Evolutionary conservation across 2,797 vertebrate genomes (phyloP).

Genomic region (Sparidentex hasta): DNA sequence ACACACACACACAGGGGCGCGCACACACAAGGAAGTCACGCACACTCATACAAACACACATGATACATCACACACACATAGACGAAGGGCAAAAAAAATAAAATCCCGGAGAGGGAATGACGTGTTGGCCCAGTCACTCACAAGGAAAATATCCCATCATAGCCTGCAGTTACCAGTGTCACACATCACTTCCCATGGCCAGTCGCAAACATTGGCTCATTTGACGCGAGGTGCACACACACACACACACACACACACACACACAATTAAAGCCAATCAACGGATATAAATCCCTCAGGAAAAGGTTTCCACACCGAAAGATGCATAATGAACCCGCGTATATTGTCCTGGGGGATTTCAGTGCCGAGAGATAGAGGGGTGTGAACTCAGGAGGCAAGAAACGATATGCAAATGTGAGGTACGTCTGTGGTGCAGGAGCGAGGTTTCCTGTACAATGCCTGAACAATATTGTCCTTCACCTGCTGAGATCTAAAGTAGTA

Average conservation of each 20-base stretch:
- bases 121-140: slow-evolving; percentile 57
- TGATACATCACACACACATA: slow-evolving; percentile 36
- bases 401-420: slow-evolving; percentile 69
- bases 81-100: slow-evolving; percentile 52
- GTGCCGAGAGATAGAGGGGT: slow-evolving; percentile 26
- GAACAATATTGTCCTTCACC: slow-evolving; percentile 72
- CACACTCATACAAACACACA: slow-evolving; percentile 31
- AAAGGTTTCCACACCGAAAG: slow-evolving; percentile 41
- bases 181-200: slow-evolving; percentile 68
- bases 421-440: slow-evolving; percentile 32
- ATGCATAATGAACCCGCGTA: slow-evolving; percentile 44
- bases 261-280: slow-evolving; percentile 52
- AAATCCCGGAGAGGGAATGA: slow-evolving; percentile 48
- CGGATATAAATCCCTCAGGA: slow-evolving; percentile 45
- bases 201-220: slow-evolving; percentile 56
- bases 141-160: slow-evolving; percentile 74
- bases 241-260: slow-evolving; percentile 34
- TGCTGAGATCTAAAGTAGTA: slow-evolving; percentile 76
- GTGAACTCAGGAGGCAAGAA: slow-evolving; percentile 49
- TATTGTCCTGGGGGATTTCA: slow-evolving; percentile 45
- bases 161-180: slow-evolving; percentile 60
- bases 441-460: slow-evolving; percentile 43
- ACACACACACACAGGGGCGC: slow-evolving; percentile 27
- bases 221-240: slow-evolving; percentile 35
- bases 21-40: slow-evolving; percentile 13